Conservation (phyloP, 2,888 invertebrate species). For the Ormyrus rosae region DNA sequence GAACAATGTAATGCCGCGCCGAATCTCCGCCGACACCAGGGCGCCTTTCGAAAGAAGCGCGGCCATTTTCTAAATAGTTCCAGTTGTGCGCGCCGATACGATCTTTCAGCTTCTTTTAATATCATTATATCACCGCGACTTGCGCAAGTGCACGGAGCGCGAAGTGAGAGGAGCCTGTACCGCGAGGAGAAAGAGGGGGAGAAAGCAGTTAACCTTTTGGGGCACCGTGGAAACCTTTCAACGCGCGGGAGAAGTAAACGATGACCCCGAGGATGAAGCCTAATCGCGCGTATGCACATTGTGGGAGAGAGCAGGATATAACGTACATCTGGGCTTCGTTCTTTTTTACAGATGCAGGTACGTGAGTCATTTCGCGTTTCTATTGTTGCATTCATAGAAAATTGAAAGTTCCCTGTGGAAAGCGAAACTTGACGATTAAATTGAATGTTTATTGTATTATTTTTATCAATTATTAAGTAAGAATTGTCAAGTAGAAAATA, state of each 20-base stretch:
- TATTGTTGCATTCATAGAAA: too few relatives aligned
- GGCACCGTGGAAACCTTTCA: constrained; percentile 36
- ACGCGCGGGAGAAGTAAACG: constrained; percentile 13
- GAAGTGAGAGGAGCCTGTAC: not conserved
- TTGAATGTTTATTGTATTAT: too few relatives aligned
- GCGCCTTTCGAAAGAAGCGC: too few relatives aligned
- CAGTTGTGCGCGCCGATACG: not conserved
- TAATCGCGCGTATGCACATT: constrained; percentile 20
- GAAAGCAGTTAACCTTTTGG: constrained; percentile 22
- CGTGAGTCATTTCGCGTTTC: too few relatives aligned
- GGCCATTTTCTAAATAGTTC: constrained; percentile 30
- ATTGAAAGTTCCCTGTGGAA: too few relatives aligned
- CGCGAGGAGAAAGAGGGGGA: constrained; percentile 4
- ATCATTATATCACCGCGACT: constrained; percentile 29
- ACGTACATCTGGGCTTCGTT: too few relatives aligned
- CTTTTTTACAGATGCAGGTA: too few relatives aligned
- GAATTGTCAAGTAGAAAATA: too few relatives aligned
- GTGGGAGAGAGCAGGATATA: too few relatives aligned
- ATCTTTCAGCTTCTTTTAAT: constrained; percentile 6
- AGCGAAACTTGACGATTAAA: too few relatives aligned
- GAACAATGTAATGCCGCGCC: not conserved
- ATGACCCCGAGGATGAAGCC: constrained; percentile 37
- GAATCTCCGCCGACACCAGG: too few relatives aligned
- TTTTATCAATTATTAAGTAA: too few relatives aligned
- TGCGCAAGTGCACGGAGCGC: constrained; percentile 10